phyloP scores from a whole-genome alignment of 2,888 invertebrate genomes.

The Eristalinus sepulchralis region DNA sequence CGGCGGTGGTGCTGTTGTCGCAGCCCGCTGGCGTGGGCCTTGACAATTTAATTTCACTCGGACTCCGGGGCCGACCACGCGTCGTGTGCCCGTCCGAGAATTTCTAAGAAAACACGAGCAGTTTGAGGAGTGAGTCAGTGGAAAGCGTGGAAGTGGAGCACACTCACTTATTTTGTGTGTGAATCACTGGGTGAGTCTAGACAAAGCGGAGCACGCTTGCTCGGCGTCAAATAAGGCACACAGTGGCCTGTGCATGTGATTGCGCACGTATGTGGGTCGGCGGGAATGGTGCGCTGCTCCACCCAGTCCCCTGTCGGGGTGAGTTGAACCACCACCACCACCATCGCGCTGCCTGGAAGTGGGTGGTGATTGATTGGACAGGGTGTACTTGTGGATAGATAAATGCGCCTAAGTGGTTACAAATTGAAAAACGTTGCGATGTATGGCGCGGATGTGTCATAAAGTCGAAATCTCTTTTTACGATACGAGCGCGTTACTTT shows the following conservation, averaged over 20 bases:
- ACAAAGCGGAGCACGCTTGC: slow-evolving; percentile 35
- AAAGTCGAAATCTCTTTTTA: background rate
- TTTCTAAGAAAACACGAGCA: slow-evolving; percentile 19
- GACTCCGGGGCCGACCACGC: slow-evolving; percentile 38
- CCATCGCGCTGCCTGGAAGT: slow-evolving; percentile 39
- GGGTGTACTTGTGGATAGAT: slow-evolving; percentile 45
- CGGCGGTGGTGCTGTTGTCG: slow-evolving; percentile 1
- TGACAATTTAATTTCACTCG: slow-evolving; percentile 62
- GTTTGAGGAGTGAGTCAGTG: background rate
- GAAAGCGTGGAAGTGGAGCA: slow-evolving; percentile 15
- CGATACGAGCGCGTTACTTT: background rate
- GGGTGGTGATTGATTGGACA: slow-evolving; percentile 68
- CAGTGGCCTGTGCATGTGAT: background rate
- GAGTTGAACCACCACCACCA: slow-evolving; percentile 1
- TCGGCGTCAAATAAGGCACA: slow-evolving; percentile 34
- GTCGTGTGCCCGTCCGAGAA: slow-evolving; percentile 15
- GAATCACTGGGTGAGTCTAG: slow-evolving; percentile 34
- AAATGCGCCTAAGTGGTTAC: slow-evolving; percentile 59
- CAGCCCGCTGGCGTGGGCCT: slow-evolving; percentile 43
- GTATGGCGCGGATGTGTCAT: slow-evolving; percentile 32
- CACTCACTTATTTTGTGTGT: slow-evolving; percentile 37
- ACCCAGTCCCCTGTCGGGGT: slow-evolving; percentile 7
- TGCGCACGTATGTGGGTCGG: background rate
- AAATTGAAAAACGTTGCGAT: slow-evolving; percentile 39
- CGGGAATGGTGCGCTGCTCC: background rate